Evolutionary conservation across 2,113 vertebrate genomes (phyloP), one percentile per base, ranked within the genome.

Genomic region (Pseudorasbora parva): DNA sequence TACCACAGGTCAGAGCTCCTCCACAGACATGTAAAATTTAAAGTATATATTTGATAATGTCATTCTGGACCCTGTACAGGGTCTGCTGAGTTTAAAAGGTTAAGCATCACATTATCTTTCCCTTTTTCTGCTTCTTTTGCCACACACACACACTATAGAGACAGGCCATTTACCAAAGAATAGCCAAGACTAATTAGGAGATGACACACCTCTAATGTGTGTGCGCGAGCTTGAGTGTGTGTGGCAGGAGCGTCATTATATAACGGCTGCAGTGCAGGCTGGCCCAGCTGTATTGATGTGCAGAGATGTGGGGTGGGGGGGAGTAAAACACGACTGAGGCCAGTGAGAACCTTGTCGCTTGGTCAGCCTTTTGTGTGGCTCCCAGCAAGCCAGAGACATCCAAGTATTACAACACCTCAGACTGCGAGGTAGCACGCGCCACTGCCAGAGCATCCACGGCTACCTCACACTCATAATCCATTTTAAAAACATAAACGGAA

Each of bases 251-350:
- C 83, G 68, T 81, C 23, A 82, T 89, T 90, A 90, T 85, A 86
- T 92, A 92, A 94, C 54, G 82, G 81, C 90, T 89, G 87, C 87
- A 90, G 68, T 92, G 91, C 88, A 82, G 90, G 87, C 90, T 89
- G 85, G 83, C 87, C 75, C 66, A 14, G 84, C 85, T 88, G 85
- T 88, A 91, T 88, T 90, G 89, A 91, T 88, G 92, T 90, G 85
- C 76, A 62, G 83, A 89, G 87, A 83, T 49, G 85, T 83, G 75
- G 81, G 77, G 75, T 72, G 51, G 37, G 83, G 84, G 47, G 79
- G 84, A 85, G 84, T 81, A 62, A 62, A 86, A 64, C 78, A 82
- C 60, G 74, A 84, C 43, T 82, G 74, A 76, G 86, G 80, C 82
- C 89, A 87, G 87, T 37, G 81, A 87, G 82, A 79, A 83, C 81